phyloP scores from a whole-genome alignment of 2,888 invertebrate species.

The Chrysolina oricalcia region DNA sequence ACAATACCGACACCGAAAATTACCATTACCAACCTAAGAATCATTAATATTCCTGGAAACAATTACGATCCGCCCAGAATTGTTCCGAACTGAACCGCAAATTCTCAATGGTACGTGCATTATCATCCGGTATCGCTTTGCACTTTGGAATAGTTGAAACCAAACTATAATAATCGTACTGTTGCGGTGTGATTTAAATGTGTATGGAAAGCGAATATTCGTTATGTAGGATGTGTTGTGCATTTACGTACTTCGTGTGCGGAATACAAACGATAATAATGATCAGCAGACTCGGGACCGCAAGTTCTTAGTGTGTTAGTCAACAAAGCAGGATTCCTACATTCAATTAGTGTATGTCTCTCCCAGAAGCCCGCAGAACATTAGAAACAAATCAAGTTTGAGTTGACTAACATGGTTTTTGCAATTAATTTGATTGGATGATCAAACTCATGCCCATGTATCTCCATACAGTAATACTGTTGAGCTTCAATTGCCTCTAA shows the following conservation, averaged over 20 bases:
- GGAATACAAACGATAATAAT: slow-evolving; percentile 11
- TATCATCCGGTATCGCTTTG: slow-evolving; percentile 39
- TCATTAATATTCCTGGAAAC: slow-evolving; percentile 26
- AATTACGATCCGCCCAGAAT: slow-evolving; percentile 25
- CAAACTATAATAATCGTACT: slow-evolving; percentile 38
- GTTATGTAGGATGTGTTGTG: slow-evolving; percentile 39
- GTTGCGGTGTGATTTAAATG: slow-evolving; percentile 36
- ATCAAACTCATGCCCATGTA: too few species aligned
- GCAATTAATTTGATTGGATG: too few species aligned
- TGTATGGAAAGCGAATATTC: slow-evolving; percentile 33
- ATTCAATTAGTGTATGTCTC: too few species aligned
- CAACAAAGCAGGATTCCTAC: not conserved
- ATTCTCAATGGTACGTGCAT: slow-evolving; percentile 42
- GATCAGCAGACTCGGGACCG: slow-evolving; percentile 1
- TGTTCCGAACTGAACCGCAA: slow-evolving; percentile 33
- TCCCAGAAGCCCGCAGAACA: too few species aligned
- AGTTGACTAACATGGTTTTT: too few species aligned
- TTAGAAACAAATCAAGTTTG: too few species aligned
- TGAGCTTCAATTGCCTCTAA: too few species aligned
- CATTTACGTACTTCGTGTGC: slow-evolving; percentile 33
- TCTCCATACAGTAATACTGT: too few species aligned
- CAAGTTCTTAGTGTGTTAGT: not conserved
- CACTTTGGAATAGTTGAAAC: slow-evolving; percentile 36
- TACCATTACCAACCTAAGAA: slow-evolving; percentile 19
- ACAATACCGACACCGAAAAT: slow-evolving; percentile 10